Evolutionary conservation across 2,888 invertebrate genomes (phyloP).

Genomic region (Epicampocera succincta): DNA sequence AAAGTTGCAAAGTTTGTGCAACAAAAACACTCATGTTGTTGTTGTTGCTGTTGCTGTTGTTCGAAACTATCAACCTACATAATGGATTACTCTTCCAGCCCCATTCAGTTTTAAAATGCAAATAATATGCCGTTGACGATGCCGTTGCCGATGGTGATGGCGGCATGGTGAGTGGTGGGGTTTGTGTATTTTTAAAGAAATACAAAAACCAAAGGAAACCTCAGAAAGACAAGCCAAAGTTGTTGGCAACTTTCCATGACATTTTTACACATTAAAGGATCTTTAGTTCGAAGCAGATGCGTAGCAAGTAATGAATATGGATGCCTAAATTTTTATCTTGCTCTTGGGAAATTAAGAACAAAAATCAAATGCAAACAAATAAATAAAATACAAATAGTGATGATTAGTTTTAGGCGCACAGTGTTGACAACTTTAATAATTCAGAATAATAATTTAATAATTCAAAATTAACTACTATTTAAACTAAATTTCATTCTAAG

Average conservation of each 20-base stretch:
- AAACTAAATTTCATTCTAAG: too few species aligned
- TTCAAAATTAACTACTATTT: too few species aligned
- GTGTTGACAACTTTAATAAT: too few species aligned
- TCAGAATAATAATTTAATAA: too few species aligned
- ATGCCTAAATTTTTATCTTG: conserved; percentile 16
- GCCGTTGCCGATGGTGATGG: background rate
- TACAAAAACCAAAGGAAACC: conserved; percentile 40
- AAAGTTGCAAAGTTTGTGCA: background rate
- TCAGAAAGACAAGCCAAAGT: conserved; percentile 51
- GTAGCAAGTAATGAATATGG: conserved; percentile 6
- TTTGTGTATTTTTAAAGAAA: conserved; percentile 21
- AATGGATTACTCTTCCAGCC: conserved; percentile 26
- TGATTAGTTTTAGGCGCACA: background rate
- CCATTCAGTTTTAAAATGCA: background rate
- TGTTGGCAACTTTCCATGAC: conserved; percentile 59
- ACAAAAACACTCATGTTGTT: background rate
- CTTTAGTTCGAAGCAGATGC: conserved; percentile 36
- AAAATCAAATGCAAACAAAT: background rate
- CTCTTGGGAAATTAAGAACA: conserved; percentile 20
- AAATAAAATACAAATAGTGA: background rate
- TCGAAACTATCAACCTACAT: conserved; percentile 54
- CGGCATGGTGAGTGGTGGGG: background rate
- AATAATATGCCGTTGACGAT: background rate
- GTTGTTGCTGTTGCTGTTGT: background rate
- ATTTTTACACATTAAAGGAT: conserved; percentile 33